Conservation (phyloP, 2,888 invertebrate genomes). For the Heterodera filipjevi region DNA sequence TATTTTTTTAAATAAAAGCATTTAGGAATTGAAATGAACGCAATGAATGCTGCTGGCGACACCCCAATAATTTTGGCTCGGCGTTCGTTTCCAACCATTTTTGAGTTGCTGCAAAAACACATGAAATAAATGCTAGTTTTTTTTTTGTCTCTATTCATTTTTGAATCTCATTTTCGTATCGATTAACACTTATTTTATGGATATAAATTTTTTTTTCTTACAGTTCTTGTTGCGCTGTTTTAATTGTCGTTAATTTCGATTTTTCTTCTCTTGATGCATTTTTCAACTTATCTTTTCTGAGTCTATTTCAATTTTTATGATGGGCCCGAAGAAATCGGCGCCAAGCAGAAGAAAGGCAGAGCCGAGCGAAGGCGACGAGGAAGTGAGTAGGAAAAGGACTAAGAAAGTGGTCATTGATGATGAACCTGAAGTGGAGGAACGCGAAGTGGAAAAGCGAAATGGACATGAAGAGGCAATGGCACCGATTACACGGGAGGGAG, state of each 20-base stretch:
- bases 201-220: too few relatives aligned
- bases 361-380: neutral
- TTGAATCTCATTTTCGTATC: neutral
- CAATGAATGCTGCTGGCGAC: conserved; percentile 56
- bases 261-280: too few relatives aligned
- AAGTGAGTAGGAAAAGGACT: neutral
- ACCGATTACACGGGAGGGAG: neutral
- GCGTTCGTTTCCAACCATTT: conserved; percentile 43
- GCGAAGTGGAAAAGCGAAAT: neutral
- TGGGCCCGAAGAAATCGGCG: neutral
- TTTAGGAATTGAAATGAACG: conserved; percentile 54
- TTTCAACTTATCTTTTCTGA: neutral
- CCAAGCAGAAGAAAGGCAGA: conserved; percentile 1
- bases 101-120: conserved; percentile 36
- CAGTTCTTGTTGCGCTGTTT: too few relatives aligned
- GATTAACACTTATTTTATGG: too few relatives aligned
- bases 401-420: neutral
- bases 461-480: neutral
- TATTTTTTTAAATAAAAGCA: conserved; percentile 17
- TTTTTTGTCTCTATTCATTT: neutral
- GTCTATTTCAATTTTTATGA: neutral
- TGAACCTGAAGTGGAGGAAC: neutral
- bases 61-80: conserved; percentile 58
- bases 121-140: conserved; percentile 1
- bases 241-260: neutral